Evolutionary conservation across 2,797 vertebrate genomes (phyloP).

Genomic region (Selene dorsalis): DNA sequence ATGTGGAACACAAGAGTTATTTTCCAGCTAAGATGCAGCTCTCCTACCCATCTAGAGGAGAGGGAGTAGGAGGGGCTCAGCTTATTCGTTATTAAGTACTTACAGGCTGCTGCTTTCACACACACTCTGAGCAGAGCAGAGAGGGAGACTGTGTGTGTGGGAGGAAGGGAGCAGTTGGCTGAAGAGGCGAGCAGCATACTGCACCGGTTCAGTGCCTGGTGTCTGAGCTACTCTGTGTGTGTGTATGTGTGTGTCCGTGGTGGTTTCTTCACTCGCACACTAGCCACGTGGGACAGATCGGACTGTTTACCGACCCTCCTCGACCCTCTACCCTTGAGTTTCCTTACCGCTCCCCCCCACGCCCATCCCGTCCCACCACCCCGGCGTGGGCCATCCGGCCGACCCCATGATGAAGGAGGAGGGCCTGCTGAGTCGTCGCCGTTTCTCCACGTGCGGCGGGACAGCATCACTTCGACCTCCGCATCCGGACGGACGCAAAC

Average conservation of each 20-base stretch:
- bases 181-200: slow-evolving; percentile 49
- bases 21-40: slow-evolving; percentile 60
- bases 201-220: slow-evolving; percentile 45
- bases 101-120: slow-evolving; percentile 64
- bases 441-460: slow-evolving; percentile 93
- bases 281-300: slow-evolving; percentile 54
- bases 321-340: slow-evolving; percentile 26
- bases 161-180: slow-evolving; percentile 54
- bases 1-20: slow-evolving; percentile 46
- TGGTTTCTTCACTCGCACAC: slow-evolving; percentile 29
- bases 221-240: slow-evolving; percentile 58
- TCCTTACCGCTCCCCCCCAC: slow-evolving; percentile 10
- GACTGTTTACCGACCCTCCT: slow-evolving; percentile 33
- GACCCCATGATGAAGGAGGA: slow-evolving; percentile 93
- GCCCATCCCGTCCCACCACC: slow-evolving; percentile 18
- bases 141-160: slow-evolving; percentile 28
- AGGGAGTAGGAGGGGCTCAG: slow-evolving; percentile 68
- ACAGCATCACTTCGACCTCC: slow-evolving; percentile 87
- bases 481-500: slow-evolving; percentile 92
- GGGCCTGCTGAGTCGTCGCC: slow-evolving; percentile 89
- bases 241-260: slow-evolving; percentile 51
- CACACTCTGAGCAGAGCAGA: slow-evolving; percentile 47
- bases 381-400: slow-evolving; percentile 41
- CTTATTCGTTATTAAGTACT: slow-evolving; percentile 73
- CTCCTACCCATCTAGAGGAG: slow-evolving; percentile 66